Evolutionary conservation across 2,113 vertebrate genomes (phyloP).

Genomic region (Callionymus lyra): DNA sequence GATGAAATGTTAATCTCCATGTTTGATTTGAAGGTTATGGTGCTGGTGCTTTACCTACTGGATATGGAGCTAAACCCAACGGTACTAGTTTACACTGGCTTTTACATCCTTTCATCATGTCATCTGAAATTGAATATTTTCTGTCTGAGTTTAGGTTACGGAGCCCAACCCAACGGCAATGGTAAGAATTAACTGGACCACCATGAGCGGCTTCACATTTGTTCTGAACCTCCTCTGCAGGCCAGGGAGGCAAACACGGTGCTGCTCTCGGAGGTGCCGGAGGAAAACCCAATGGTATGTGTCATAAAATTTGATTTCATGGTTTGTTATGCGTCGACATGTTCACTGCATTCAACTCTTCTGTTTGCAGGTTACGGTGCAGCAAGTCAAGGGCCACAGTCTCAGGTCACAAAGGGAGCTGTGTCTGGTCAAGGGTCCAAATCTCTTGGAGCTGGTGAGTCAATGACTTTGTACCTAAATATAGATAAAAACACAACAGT

Average conservation of each 20-base stretch:
- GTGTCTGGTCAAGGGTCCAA: constrained; percentile 9
- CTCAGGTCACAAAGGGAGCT: constrained; percentile 30
- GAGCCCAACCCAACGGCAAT: constrained; percentile 29
- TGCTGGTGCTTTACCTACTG: constrained; percentile 20
- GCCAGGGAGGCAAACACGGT: constrained; percentile 21
- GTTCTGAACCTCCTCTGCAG: constrained; percentile 10
- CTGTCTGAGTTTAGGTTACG: constrained; percentile 25
- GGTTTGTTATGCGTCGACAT: too few species aligned
- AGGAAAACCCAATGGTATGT: constrained; percentile 12
- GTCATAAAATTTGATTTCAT: background rate
- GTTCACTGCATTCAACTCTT: background rate
- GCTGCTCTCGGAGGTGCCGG: constrained; percentile 22
- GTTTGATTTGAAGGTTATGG: constrained; percentile 30
- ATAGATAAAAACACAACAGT: too few species aligned
- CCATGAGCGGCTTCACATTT: background rate
- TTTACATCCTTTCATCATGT: too few species aligned
- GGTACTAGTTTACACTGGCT: constrained; percentile 11
- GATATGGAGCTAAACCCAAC: constrained; percentile 35
- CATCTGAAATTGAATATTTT: too few species aligned
- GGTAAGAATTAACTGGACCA: background rate
- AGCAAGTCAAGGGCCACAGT: constrained; percentile 4
- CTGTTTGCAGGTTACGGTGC: constrained; percentile 23
- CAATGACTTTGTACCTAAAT: background rate
- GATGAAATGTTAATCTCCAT: constrained; percentile 3
- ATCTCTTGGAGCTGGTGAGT: too few species aligned